Base-by-base conservation (phyloP, 2,113 vertebrate genomes). In the Myotis brandtii region DNA sequence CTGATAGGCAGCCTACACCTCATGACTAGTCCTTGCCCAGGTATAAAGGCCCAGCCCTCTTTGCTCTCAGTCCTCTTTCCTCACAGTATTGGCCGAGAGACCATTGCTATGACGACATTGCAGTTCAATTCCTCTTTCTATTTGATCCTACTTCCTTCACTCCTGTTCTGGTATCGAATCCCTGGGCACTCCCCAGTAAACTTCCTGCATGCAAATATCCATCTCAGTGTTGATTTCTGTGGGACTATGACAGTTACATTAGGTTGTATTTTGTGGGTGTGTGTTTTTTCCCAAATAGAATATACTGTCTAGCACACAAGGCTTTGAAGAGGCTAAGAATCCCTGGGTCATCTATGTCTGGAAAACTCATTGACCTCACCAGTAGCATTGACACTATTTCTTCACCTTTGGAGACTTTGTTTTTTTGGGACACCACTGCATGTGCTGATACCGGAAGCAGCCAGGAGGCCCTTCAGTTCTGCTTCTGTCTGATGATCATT, bases 321-420 rank as follows among this genome's bases (percentile, higher is more conserved):
- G 67, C 56, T 93, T 85, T 67, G 52, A 9, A 85, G 64, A 84
- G 59, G 48, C 50, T 84, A 94, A 96, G 84, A 89, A 94, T 54
- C 23, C 3, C 67, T 86, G 14, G 30, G 73, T 54, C 46, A 93
- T 84, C 69, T 56, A 14, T 62, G 27, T 86, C 80, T 27, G 16
- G 75, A 87, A 95, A 86, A 64, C n/a, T 75, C 46, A 75, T 80
- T 87, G 52, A 79, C 54, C 76, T 93, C 23, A 86, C 52, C 86
- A 91, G 52, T 12, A 69, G 54, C 56, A 75, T 6, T 75, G 40
- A 83, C 13, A 56, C 21, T 87, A 17, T 90, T 92, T 89, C 62
- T 75, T 90, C 30, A 79, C 46, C 18, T 94, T 82, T 82, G 46
- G 52, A 83, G 80, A 94, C 37, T 48, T 93, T 16, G 17, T 79